These are phyloP conservation scores for Hippocampus barbouri DNA, from an alignment of 2,113 vertebrate species.

Conservation along the genomic window DNA sequence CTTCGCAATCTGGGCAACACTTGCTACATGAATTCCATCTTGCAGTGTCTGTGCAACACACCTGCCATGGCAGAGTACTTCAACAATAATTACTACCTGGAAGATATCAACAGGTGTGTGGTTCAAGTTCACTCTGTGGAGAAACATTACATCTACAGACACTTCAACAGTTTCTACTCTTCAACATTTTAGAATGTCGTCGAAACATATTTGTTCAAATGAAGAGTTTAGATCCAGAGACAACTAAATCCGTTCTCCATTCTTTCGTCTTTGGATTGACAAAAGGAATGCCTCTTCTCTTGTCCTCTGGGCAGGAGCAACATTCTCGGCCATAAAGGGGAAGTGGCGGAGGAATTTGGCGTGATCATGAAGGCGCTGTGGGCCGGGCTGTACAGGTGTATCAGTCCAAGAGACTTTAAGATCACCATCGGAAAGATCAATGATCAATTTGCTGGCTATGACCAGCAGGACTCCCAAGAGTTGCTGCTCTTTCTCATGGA, in stretches of 20 bases:
- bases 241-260: background rate
- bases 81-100: conserved; percentile 86
- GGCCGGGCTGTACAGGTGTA: conserved; percentile 89
- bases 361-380: conserved; percentile 96
- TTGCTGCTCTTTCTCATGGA: conserved; percentile 97
- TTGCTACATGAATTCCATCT: conserved; percentile 98
- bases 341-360: conserved; percentile 96
- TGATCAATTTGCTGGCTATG: conserved; percentile 88
- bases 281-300: background rate
- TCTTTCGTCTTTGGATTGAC: background rate
- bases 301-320: conserved; percentile 76
- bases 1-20: conserved; percentile 96
- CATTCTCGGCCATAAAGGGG: conserved; percentile 93
- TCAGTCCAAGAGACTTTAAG: conserved; percentile 95
- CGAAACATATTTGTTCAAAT: background rate
- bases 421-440: conserved; percentile 96
- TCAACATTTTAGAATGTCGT: background rate
- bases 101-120: conserved; percentile 93
- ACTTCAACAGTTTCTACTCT: background rate
- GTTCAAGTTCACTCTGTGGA: background rate
- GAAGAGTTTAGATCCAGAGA: background rate
- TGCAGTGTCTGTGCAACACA: conserved; percentile 96
- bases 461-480: conserved; percentile 97
- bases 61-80: conserved; percentile 90
- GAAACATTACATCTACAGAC: background rate